Evolutionary conservation across 1,140 invertebrate genomes (phyloP).

Genomic region (Homalodisca vitripennis): DNA sequence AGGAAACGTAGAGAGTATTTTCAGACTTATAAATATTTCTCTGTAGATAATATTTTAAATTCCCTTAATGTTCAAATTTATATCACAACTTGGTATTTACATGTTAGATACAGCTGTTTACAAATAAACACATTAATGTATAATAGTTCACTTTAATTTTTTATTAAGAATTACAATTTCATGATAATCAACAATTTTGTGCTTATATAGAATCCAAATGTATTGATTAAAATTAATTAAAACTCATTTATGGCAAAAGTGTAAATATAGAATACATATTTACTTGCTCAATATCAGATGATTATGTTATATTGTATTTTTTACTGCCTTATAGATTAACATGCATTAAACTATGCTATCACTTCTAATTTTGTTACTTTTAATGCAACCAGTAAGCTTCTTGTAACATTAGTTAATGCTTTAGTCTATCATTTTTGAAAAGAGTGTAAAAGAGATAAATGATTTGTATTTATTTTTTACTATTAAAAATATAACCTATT

Average conservation of each 20-base stretch:
- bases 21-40: not conserved
- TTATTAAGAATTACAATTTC: not conserved
- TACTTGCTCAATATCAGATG: constrained; percentile 18
- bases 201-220: no score
- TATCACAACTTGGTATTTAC: not conserved
- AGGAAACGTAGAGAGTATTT: not conserved
- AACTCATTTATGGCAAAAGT: not conserved
- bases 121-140: no score
- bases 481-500: not conserved
- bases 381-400: not conserved
- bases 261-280: constrained; percentile 21
- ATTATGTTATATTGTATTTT: constrained; percentile 21
- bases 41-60: not conserved
- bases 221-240: not conserved
- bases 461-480: not conserved
- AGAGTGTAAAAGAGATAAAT: not conserved
- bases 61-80: not conserved
- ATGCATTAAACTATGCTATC: constrained; percentile 9
- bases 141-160: not conserved
- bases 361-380: not conserved
- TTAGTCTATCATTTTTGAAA: not conserved
- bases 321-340: constrained; percentile 13
- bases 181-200: no score
- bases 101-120: not conserved
- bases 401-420: not conserved